phyloP scores from a whole-genome alignment of 1,140 invertebrate species.

The Lordiphosa stackelbergi region DNA sequence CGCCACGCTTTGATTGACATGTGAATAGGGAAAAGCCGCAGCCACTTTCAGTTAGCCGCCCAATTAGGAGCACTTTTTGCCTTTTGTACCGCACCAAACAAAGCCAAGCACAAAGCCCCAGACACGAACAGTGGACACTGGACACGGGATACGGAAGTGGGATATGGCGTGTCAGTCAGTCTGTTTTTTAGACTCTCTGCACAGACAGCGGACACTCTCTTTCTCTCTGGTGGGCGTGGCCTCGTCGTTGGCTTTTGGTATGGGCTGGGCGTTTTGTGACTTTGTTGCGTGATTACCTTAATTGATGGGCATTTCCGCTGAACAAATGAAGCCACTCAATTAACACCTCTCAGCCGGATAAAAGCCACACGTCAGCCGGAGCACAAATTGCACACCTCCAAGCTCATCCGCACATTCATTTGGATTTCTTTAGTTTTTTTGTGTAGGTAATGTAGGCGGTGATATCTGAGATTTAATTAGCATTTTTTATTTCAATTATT shows the following conservation, averaged over 20 bases:
- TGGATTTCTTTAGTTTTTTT: not conserved
- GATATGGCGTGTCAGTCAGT: conserved; percentile 67
- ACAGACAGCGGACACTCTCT: conserved; percentile 29
- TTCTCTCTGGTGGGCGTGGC: conserved; percentile 16
- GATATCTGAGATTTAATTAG: conserved; percentile 1
- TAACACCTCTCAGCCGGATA: conserved; percentile 71
- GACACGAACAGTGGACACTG: conserved; percentile 30
- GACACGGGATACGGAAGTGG: conserved; percentile 15
- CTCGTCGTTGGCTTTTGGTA: conserved; percentile 3
- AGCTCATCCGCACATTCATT: conserved; percentile 7
- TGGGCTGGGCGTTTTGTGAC: conserved; percentile 60
- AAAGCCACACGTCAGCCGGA: conserved; percentile 55
- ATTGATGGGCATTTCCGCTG: conserved; percentile 74
- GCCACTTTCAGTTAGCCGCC: conserved; percentile 74
- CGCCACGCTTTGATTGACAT: conserved; percentile 64
- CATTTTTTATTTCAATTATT: not conserved
- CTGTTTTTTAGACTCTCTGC: conserved; percentile 65
- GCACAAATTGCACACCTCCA: conserved; percentile 14
- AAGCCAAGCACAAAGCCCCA: conserved; percentile 60
- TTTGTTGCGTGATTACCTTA: conserved; percentile 75
- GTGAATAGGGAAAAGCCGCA: conserved; percentile 66
- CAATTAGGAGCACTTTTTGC: conserved; percentile 72
- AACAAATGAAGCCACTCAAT: conserved; percentile 74
- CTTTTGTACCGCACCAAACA: conserved; percentile 61
- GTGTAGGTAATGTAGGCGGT: not conserved